Conservation (phyloP, 2,888 invertebrate genomes). For the Amiota mariae region DNA sequence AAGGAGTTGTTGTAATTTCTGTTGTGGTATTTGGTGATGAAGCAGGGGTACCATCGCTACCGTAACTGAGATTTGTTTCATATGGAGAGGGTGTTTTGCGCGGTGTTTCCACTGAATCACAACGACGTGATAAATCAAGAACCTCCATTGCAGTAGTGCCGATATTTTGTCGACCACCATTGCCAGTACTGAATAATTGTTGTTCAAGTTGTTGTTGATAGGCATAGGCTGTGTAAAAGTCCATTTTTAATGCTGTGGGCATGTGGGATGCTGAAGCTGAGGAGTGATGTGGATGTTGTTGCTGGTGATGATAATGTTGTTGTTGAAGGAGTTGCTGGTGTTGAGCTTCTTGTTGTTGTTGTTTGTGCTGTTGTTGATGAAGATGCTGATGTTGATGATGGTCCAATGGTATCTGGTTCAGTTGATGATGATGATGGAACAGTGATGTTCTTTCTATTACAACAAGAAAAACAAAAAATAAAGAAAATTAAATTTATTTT, state of each 20-base stretch:
- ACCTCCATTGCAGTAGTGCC: slow-evolving; percentile 52
- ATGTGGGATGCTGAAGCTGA: slow-evolving; percentile 50
- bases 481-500: neutral
- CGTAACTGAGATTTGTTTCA: slow-evolving; percentile 66
- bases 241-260: slow-evolving; percentile 53
- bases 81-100: slow-evolving; percentile 72
- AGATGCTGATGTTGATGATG: slow-evolving; percentile 19
- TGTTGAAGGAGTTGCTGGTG: slow-evolving; percentile 48
- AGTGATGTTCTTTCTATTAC: slow-evolving; percentile 58
- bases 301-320: slow-evolving; percentile 30
- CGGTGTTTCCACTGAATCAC: slow-evolving; percentile 68
- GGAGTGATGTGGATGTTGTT: slow-evolving; percentile 45
- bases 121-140: slow-evolving; percentile 72
- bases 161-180: neutral
- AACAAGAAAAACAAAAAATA: slow-evolving; percentile 25
- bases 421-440: slow-evolving; percentile 58
- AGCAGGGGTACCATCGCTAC: slow-evolving; percentile 61
- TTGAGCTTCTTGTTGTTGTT: slow-evolving; percentile 40
- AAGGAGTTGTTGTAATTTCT: slow-evolving; percentile 44
- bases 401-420: slow-evolving; percentile 30
- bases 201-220: slow-evolving; percentile 66
- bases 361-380: slow-evolving; percentile 41
- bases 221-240: slow-evolving; percentile 67
- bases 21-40: slow-evolving; percentile 54
- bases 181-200: slow-evolving; percentile 30